Evolutionary conservation across 2,888 invertebrate genomes (phyloP).

Genomic region (Polydrusus tereticollis): DNA sequence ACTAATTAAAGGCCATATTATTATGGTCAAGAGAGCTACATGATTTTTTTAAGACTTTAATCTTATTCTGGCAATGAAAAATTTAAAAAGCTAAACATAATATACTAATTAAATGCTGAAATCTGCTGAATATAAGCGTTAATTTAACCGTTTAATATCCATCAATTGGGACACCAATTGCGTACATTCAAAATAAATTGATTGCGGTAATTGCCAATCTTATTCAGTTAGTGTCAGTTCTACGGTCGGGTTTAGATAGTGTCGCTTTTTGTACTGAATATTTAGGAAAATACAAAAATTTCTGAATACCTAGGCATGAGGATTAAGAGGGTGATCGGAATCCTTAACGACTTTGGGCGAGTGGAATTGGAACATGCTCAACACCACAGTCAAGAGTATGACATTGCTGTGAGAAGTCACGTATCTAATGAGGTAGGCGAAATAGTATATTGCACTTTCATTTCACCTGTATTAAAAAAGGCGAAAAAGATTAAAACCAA

Average conservation of each 20-base stretch:
- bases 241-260: not conserved
- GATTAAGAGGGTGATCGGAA: conserved; percentile 55
- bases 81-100: not conserved
- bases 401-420: conserved; percentile 49
- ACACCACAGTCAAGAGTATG: conserved; percentile 46
- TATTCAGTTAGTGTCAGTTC: not conserved
- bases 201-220: conserved; percentile 19
- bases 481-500: too few relatives aligned
- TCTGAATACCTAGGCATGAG: conserved; percentile 46
- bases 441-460: too few relatives aligned
- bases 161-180: conserved; percentile 31
- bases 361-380: conserved; percentile 51
- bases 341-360: conserved; percentile 56
- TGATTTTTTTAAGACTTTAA: too few relatives aligned
- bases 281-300: not conserved
- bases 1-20: too few relatives aligned
- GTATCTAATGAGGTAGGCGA: conserved; percentile 56
- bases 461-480: too few relatives aligned
- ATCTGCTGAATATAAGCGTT: conserved; percentile 2
- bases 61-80: not conserved
- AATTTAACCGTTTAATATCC: conserved; percentile 27
- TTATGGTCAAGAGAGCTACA: too few relatives aligned
- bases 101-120: not conserved
- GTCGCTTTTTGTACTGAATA: not conserved
- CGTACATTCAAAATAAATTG: conserved; percentile 30